A percentile compares a stretch with the other conserved stretches of the same genome.
These are phyloP conservation scores for Microtus richardsoni DNA, from an alignment of 2,113 vertebrate species.

Conservation along the genomic window DNA sequence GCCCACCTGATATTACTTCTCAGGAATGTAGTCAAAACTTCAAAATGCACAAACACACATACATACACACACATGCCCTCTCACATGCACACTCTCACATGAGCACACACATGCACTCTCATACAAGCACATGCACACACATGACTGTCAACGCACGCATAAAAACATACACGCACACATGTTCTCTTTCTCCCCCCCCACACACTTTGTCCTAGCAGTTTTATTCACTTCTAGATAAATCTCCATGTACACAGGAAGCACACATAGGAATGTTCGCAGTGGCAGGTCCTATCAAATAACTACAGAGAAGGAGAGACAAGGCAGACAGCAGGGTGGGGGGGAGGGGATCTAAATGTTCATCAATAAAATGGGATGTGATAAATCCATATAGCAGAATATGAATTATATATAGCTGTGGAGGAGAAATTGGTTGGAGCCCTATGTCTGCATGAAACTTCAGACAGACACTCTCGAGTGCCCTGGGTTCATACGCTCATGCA, in stretches of 20 bases:
- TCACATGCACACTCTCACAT: background rate
- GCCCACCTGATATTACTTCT: background rate
- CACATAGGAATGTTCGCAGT: background rate
- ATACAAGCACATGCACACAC: no score
- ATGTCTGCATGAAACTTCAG: background rate
- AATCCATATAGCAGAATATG: background rate
- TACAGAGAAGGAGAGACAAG: background rate
- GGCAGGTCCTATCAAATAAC: background rate
- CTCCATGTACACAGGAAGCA: no score
- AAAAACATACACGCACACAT: no score
- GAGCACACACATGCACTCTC: background rate
- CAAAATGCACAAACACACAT: background rate
- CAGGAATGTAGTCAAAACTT: background rate
- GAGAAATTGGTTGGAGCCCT: background rate
- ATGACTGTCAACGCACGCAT: no score
- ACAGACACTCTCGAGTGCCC: background rate
- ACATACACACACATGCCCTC: no score
- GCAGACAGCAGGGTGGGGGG: no score
- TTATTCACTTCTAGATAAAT: background rate
- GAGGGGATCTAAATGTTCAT: background rate
- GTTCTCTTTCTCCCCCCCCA: background rate
- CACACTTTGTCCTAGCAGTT: background rate
- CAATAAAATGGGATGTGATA: background rate
- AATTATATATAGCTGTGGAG: background rate
- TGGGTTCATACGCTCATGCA: background rate